Base-by-base conservation (phyloP, 2,888 invertebrate species). In the Agrilus biguttatus region DNA sequence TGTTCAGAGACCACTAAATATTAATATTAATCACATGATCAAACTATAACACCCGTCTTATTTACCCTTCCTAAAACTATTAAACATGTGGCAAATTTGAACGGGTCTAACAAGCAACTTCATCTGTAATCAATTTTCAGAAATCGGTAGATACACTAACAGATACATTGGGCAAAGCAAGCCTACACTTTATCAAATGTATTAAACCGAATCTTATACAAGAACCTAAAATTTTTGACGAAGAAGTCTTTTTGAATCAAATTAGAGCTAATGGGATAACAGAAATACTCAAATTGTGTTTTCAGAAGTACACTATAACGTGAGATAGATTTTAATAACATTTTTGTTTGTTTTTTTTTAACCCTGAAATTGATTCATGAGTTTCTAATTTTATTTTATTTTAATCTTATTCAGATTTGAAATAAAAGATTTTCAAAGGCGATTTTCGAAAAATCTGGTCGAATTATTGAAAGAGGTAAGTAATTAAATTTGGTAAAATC, bases 111-210 rank as follows among this genome's bases (percentile, higher is more conserved):
- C 17, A 17, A 17, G 17, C 4, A 17, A n/a, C n/a, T n/a, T n/a
- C n/a, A n/a, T n/a, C n/a, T 17, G 14, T 5, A 28, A 35, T 10
- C 17, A 8, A 12, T 21, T 44, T 49, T 4, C 33, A 54, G 54
- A 56, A 53, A 41, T 63, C 58, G 21, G 51, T 68, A 49, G 65
- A 68, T 49, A 46, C 51, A 1, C 55, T 68, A 37, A 54, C 65
- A 45, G 54, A 55, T 46, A 59, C 59, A 14, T 48, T 68, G n/a
- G 54, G 58, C 7, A 53, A 55, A 38, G 61, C 61, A 39, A 66
- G 67, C 45, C 52, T 59, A 3, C 65, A 67, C 52, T 66, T 66
- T 45, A 58, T 67, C 6, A 60, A 64, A 49, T 68, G 68, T 45
- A 51, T 66, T 12, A 66, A 60, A 47, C 66, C 66, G 13, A 57